phyloP scores from a whole-genome alignment of 37 sponge, comb jelly and placozoan species.

The Diacarnus erythraeanus region DNA sequence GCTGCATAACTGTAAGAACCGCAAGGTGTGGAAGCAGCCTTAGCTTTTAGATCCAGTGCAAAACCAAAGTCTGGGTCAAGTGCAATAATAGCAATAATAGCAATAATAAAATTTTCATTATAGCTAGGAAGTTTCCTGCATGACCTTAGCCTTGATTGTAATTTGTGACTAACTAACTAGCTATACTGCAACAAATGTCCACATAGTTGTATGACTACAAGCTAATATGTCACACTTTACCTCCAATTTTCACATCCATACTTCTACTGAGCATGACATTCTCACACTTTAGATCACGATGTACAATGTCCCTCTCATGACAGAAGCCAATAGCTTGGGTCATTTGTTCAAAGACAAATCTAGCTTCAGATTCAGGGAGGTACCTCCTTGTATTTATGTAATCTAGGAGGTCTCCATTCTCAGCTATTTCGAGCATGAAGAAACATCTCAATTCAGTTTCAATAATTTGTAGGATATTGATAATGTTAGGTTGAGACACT shows the following conservation, averaged over 20 bases:
- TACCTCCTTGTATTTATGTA: slow-evolving; percentile 76
- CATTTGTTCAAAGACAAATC: slow-evolving; percentile 65
- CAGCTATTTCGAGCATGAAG: slow-evolving; percentile 89
- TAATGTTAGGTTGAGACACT: slow-evolving; percentile 64
- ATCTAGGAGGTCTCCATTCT: slow-evolving; percentile 90
- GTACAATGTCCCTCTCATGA: slow-evolving; percentile 67
- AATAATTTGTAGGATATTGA: slow-evolving; percentile 63
- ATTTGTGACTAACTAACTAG: no score
- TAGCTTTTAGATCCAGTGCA: slow-evolving; percentile 31
- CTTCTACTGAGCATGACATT: slow-evolving; percentile 79
- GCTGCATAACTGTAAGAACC: slow-evolving; percentile 95
- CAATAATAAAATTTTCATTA: no score
- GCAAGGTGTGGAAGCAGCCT: slow-evolving; percentile 73
- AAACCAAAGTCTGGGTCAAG: slow-evolving; percentile 90
- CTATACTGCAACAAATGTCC: no score
- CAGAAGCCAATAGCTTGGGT: slow-evolving; percentile 60
- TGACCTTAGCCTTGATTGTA: no score
- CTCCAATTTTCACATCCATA: slow-evolving; percentile 83
- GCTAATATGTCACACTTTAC: no score
- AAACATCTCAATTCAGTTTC: slow-evolving; percentile 73
- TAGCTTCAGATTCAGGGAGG: slow-evolving; percentile 77
- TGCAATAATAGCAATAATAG: not conserved
- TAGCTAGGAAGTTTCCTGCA: no score
- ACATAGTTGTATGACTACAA: no score
- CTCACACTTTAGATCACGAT: slow-evolving; percentile 95